Conservation (phyloP, 2,797 vertebrate species). For the Acrossocheilus wenchowensis region DNA sequence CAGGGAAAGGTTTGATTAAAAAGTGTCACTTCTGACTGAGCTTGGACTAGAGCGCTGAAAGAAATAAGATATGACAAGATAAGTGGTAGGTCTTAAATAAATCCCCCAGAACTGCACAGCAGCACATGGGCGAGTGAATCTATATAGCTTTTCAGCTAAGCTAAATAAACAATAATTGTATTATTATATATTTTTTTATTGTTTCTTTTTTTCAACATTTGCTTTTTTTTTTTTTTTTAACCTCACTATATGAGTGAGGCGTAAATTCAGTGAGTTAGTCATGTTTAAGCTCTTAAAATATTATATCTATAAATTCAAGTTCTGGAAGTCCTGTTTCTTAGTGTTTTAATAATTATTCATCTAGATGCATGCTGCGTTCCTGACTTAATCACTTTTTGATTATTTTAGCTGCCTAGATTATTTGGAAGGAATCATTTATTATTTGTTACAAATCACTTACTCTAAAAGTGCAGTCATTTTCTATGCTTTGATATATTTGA, state of each 20-base stretch:
- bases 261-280: neutral
- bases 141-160: constrained; percentile 65
- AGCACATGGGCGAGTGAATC: constrained; percentile 76
- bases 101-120: constrained; percentile 75
- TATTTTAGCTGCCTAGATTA: constrained; percentile 2
- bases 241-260: neutral
- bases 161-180: neutral
- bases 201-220: constrained; percentile 26
- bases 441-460: neutral
- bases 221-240: neutral
- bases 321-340: neutral
- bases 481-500: neutral
- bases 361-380: neutral
- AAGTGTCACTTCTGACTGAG: constrained; percentile 75
- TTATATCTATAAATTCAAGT: neutral
- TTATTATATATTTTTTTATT: neutral
- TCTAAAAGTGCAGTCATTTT: neutral
- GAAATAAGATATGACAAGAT: constrained; percentile 82
- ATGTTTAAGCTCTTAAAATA: neutral
- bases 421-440: neutral
- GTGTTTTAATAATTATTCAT: neutral
- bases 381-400: neutral
- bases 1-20: constrained; percentile 79
- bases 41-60: constrained; percentile 71
- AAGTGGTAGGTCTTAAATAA: constrained; percentile 83